phyloP scores from a whole-genome alignment of 2,888 invertebrate genomes.

The Sceliomorpha sp. region DNA sequence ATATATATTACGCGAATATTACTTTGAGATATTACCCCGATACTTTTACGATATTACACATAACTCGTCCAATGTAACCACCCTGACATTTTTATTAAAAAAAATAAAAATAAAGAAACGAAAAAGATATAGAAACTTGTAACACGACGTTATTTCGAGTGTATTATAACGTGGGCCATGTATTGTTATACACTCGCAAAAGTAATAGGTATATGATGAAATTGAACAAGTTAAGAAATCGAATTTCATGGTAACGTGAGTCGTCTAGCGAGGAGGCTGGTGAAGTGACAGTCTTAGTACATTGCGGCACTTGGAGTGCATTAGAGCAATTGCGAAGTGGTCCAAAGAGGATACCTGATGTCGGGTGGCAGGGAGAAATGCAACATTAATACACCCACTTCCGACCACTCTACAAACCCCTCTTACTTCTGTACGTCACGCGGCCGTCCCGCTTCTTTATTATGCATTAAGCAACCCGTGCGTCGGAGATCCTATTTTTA shows the following conservation, averaged over 20 bases:
- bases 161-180: slow-evolving; percentile 10
- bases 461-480: slow-evolving; percentile 63
- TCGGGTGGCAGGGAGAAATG: slow-evolving; percentile 62
- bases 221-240: slow-evolving; percentile 55
- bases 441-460: slow-evolving; percentile 63
- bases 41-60: no score
- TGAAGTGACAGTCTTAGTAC: slow-evolving; percentile 59
- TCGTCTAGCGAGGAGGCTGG: slow-evolving; percentile 50
- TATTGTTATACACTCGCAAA: slow-evolving; percentile 39
- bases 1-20: no score
- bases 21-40: no score
- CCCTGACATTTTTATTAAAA: no score
- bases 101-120: no score
- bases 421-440: slow-evolving; percentile 59
- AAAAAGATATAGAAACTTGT: no score
- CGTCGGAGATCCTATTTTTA: slow-evolving; percentile 55
- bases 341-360: slow-evolving; percentile 66
- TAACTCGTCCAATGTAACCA: no score
- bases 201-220: slow-evolving; percentile 52
- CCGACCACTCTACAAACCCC: slow-evolving; percentile 54
- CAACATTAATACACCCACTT: slow-evolving; percentile 68
- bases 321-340: slow-evolving; percentile 69
- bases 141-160: no score
- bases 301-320: slow-evolving; percentile 64
- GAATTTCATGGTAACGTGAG: slow-evolving; percentile 52